These are phyloP conservation scores for Samia ricini DNA, from an alignment of 1,140 invertebrate genomes.

Conservation along the genomic window DNA sequence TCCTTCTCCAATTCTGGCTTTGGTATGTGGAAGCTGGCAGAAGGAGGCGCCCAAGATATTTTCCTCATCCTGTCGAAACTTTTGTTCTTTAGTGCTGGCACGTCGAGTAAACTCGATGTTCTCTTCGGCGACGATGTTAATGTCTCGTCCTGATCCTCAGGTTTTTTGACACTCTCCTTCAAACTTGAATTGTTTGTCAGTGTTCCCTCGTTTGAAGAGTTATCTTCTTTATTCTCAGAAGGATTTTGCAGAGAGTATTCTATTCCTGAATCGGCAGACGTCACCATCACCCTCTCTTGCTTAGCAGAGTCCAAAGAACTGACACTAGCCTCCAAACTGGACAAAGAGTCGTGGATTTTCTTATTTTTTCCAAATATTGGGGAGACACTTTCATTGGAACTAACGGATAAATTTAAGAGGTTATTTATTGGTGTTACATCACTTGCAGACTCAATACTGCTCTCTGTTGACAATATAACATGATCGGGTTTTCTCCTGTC, in stretches of 20 bases:
- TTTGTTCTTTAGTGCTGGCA: conserved; percentile 65
- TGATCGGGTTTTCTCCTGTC: conserved; percentile 41
- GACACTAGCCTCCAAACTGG: conserved; percentile 73
- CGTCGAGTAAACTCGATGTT: conserved; percentile 66
- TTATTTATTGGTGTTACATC: conserved; percentile 62
- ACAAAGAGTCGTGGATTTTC: conserved; percentile 69
- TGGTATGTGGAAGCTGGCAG: conserved; percentile 60
- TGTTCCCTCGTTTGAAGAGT: conserved; percentile 72
- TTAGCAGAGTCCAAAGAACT: conserved; percentile 68
- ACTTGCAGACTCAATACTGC: conserved; percentile 64
- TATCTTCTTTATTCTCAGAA: conserved; percentile 56
- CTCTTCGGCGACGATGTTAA: conserved; percentile 63
- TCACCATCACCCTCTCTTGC: conserved; percentile 64
- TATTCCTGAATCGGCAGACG: conserved; percentile 73
- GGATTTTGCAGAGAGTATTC: conserved; percentile 68
- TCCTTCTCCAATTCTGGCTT: conserved; percentile 58
- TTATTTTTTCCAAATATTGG: conserved; percentile 70
- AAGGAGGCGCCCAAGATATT: conserved; percentile 77
- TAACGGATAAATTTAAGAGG: conserved; percentile 65
- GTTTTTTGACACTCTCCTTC: conserved; percentile 48
- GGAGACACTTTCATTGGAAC: conserved; percentile 73
- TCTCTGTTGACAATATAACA: conserved; percentile 46
- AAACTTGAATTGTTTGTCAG: conserved; percentile 70
- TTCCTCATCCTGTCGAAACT: conserved; percentile 71
- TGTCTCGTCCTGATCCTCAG: conserved; percentile 39